Evolutionary conservation across 2,888 invertebrate species (phyloP), one percentile per base, ranked within the genome.

Genomic region (Allophyes oxyacanthae): DNA sequence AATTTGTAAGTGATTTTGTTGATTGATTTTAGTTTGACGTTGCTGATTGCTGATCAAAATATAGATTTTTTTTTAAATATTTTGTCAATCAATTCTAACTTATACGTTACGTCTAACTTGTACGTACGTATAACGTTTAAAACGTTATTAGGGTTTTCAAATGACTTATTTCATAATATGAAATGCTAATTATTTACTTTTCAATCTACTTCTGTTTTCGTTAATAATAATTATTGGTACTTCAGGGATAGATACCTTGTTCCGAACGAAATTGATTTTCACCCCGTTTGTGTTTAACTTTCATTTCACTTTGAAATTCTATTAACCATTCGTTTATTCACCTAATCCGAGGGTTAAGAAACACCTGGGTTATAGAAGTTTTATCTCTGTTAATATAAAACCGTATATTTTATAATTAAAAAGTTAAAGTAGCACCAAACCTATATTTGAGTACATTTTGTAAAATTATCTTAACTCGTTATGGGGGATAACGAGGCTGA

Each of bases 301-400:
- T 72, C 65, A 75, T 79, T 76, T 73, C 66, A 64, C 61, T 70
- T 77, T 60, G 64, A 74, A 78, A 78, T 75, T 65, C 75, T 60
- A 72, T 78, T 69, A 70, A 50, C 49, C 50, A 54, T 58, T 55
- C 55, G 69, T 66, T 75, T 71, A 64, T 70, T 68, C 67, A 49
- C 42, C 42, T 62, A 73, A 79, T 78, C 75, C 63, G 15, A n/a
- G 60, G 67, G 42, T 65, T 66, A 53, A 53, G 50, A 33, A 45
- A 34, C 15, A 51, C 30, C 59, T 57, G 33, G 26, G 13, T 28
- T 14, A 11, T 7, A 14, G 6, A 9, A 20, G 20, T 10, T n/a
- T 10, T 30, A 4, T 63, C 20, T 8, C 7, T 10, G 15, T 15
- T 10, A 15, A 20, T 37, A 37, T 9, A 15, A 20, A 8, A n/a